These are phyloP conservation scores for Stramonita haemastoma DNA, from an alignment of 2,888 invertebrate species.

Conservation along the genomic window DNA sequence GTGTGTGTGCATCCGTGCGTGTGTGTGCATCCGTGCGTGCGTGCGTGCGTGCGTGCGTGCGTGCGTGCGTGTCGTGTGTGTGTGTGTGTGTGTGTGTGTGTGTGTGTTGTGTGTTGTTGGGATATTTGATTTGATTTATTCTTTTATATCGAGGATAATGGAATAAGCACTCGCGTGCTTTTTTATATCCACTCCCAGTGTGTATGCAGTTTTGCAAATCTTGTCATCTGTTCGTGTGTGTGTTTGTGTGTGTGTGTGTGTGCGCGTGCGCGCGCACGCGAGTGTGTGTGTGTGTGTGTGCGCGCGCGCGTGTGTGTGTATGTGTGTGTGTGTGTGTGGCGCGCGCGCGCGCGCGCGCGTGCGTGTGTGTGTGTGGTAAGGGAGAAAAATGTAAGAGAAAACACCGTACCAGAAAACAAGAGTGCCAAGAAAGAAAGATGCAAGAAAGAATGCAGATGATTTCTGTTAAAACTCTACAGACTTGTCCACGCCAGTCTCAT, in stretches of 20 bases:
- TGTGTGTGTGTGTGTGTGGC: constrained; percentile 9
- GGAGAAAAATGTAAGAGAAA: not conserved
- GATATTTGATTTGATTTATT: too few species aligned
- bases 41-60: constrained; percentile 8
- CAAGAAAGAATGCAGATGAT: too few species aligned
- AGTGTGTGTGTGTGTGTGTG: not conserved
- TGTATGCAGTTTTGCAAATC: not conserved
- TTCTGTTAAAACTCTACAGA: too few species aligned
- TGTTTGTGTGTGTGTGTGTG: not conserved
- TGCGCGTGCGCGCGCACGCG: not conserved
- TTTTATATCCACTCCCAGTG: not conserved
- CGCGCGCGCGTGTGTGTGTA: not conserved
- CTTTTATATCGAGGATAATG: too few species aligned
- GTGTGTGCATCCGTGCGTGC: not conserved
- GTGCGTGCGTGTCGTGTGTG: too few species aligned
- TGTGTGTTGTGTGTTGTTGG: too few species aligned
- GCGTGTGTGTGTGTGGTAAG: constrained; percentile 4
- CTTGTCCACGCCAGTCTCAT: too few species aligned
- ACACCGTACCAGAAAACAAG: too few species aligned
- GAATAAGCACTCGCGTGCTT: not conserved
- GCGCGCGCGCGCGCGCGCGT: not conserved
- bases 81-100: too few species aligned
- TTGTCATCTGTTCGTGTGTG: not conserved
- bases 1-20: too few species aligned
- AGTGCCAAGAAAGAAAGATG: too few species aligned